Evolutionary conservation across 2,888 invertebrate genomes (phyloP).

Genomic region (Lasioglossum calceatum): DNA sequence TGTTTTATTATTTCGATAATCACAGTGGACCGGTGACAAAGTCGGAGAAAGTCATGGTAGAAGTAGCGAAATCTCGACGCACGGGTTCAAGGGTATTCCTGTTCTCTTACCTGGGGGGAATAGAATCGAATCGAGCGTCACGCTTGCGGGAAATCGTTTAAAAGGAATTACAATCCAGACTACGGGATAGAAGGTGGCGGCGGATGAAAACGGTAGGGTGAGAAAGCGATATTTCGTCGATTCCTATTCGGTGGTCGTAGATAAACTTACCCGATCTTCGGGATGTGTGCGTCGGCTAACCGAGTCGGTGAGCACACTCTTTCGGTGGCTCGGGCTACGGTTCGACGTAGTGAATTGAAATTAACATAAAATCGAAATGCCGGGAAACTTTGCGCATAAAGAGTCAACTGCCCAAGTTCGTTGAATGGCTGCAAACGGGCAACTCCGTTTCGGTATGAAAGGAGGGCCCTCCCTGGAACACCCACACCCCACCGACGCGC

Average conservation of each 20-base stretch:
- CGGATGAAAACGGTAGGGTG: slow-evolving; percentile 46
- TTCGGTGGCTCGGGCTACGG: slow-evolving; percentile 73
- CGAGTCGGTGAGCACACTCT: slow-evolving; percentile 74
- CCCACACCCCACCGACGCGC: slow-evolving; percentile 31
- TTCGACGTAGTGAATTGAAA: slow-evolving; percentile 82
- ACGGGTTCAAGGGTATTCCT: slow-evolving; percentile 58
- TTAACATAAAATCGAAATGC: slow-evolving; percentile 84
- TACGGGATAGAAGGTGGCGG: slow-evolving; percentile 49
- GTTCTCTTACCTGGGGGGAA: slow-evolving; percentile 63
- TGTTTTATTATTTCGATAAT: neutral
- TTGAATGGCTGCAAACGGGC: slow-evolving; percentile 79
- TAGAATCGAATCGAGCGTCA: slow-evolving; percentile 79
- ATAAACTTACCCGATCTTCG: slow-evolving; percentile 76
- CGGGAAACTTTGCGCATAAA: slow-evolving; percentile 82
- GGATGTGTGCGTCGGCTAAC: slow-evolving; percentile 67
- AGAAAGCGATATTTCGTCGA: slow-evolving; percentile 79
- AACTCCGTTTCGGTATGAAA: slow-evolving; percentile 78
- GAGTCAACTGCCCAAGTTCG: slow-evolving; percentile 83
- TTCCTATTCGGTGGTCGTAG: slow-evolving; percentile 79
- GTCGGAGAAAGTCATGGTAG: neutral
- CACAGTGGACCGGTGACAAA: neutral
- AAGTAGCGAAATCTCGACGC: slow-evolving; percentile 40
- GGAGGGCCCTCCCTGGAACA: slow-evolving; percentile 59
- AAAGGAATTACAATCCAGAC: slow-evolving; percentile 79
- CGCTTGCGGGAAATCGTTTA: slow-evolving; percentile 77